Evolutionary conservation across 2,113 vertebrate genomes (phyloP), one percentile per base, ranked within the genome.

Genomic region (Arizona elegans): DNA sequence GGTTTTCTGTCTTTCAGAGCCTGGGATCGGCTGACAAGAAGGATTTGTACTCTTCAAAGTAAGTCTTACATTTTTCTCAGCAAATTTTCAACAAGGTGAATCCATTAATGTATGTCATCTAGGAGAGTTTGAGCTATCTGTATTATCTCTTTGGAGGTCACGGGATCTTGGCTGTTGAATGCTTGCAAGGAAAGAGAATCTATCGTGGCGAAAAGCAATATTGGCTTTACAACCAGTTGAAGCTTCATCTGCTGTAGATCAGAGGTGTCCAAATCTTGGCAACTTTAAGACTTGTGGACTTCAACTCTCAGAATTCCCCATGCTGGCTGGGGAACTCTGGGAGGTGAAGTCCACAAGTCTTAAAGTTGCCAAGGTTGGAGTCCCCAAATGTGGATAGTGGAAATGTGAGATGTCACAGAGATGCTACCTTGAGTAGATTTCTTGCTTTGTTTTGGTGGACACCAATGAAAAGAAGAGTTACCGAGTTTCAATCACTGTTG

Each of bases 21-120:
- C 96, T 98, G 95, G 98, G 98, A 87, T 98, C 98, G 0, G 98
- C 98, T 0, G 98, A 98, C 95, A 97, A 98, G 95, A 98, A 98
- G 96, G 98, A 98, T 94, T 97, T 97, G 89, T 98, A 98, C 94
- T 97, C 97, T 50, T 98, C 98, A 33, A 98, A 98, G 98, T 98
- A 98, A 98, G 98, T 96, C 94, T 89, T 86, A 47, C 4, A 1
- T 62, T 59, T 21, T 38, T 59, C 43, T 92, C 58, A 75, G 8
- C 26, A 53, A 52, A 59, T 59, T n/a, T 54, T 29, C 4, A 38
- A 3, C 9, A 12, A 56, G 55, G 33, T 21, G 38, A 55, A 92
- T 29, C 56, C 33, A 19, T 65, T n/a, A 33, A 62, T 52, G 8
- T 9, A 1, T 59, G 26, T 11, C 62, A 6, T 43, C 24, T 92